A percentile compares a stretch with the other conserved stretches of the same genome.
Conservation (phyloP, 2,888 invertebrate species). For the Coremacera marginata region DNA sequence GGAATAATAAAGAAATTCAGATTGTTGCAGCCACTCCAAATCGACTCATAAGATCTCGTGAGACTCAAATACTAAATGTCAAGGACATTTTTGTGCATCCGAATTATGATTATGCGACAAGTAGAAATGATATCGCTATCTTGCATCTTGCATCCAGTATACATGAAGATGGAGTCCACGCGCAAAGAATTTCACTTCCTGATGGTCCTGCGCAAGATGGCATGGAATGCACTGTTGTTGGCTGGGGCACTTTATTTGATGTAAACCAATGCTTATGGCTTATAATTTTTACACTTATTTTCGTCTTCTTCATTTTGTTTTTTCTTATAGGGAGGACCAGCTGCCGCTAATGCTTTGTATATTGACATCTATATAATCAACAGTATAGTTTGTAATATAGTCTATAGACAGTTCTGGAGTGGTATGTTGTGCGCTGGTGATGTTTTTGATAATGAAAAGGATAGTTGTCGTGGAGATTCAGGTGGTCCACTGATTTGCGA, state of each 20-base stretch:
- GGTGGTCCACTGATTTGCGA: conserved; percentile 52
- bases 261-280: conserved; percentile 38
- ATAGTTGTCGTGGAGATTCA: conserved; percentile 47
- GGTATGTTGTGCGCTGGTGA: conserved; percentile 41
- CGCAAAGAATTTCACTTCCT: neutral
- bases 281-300: no score
- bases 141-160: conserved; percentile 38
- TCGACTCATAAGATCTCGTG: conserved; percentile 23
- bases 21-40: conserved; percentile 47
- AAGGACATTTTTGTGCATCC: conserved; percentile 42
- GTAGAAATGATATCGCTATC: conserved; percentile 48
- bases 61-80: conserved; percentile 33
- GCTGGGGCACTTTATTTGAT: conserved; percentile 51
- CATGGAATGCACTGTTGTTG: conserved; percentile 41
- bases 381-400: neutral
- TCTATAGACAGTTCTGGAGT: conserved; percentile 14
- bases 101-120: conserved; percentile 21
- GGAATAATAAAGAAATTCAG: neutral
- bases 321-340: conserved; percentile 46
- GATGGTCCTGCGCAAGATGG: neutral
- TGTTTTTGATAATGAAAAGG: conserved; percentile 2
- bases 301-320: no score
- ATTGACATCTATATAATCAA: conserved; percentile 33
- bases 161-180: conserved; percentile 24
- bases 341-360: conserved; percentile 40